phyloP scores from a whole-genome alignment of 2,888 invertebrate species.

The Torymus texanus region DNA sequence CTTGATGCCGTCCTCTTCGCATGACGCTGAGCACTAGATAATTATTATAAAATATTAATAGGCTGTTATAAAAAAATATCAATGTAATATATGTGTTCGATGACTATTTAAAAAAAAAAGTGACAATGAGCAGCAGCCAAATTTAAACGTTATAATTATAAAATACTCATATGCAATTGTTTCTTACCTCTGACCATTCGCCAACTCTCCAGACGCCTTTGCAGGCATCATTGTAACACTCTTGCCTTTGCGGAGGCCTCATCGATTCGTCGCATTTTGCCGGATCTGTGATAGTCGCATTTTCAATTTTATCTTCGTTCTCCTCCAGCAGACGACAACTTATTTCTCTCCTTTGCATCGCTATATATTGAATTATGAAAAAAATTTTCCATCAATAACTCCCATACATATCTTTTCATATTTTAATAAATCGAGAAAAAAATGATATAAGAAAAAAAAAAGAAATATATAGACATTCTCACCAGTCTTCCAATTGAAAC shows the following conservation, averaged over 20 bases:
- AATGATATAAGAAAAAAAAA: not conserved
- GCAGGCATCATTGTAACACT: constrained; percentile 90
- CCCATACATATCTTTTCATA: no score
- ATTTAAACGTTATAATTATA: not conserved
- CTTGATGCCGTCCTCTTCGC: constrained; percentile 89
- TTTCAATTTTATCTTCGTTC: constrained; percentile 75
- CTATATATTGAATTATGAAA: constrained; percentile 71
- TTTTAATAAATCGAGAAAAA: not conserved
- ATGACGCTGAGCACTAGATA: constrained; percentile 88
- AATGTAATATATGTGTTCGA: not conserved
- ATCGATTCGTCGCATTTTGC: constrained; percentile 83
- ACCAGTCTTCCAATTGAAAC: constrained; percentile 85
- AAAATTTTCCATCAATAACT: no score
- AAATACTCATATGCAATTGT: not conserved
- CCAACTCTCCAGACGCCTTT: constrained; percentile 93
- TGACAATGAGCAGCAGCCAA: not conserved
- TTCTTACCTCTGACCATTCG: constrained; percentile 92
- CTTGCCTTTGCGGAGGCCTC: constrained; percentile 85
- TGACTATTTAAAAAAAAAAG: constrained; percentile 10
- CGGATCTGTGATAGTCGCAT: constrained; percentile 76
- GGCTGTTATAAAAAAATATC: not conserved
- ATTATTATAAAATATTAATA: constrained; percentile 47
- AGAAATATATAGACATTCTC: constrained; percentile 38
- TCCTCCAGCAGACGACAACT: constrained; percentile 78
- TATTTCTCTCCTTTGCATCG: constrained; percentile 84